Base-by-base conservation (phyloP, 1,140 invertebrate species). In the Nylanderia fulva region DNA sequence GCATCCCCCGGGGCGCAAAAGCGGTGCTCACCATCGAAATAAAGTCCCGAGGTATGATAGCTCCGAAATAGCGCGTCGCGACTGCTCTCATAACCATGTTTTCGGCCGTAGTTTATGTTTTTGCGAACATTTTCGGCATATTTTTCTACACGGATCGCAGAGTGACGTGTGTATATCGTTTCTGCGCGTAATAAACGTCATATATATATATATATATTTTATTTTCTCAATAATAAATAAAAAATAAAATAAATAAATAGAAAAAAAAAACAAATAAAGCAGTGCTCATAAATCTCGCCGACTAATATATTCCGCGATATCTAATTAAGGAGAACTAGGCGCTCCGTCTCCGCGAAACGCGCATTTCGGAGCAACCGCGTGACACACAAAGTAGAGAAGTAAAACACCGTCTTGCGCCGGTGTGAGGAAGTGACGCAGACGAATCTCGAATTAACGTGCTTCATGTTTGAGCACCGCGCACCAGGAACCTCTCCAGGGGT, bases 401-500 rank as follows among this genome's bases (percentile, higher is more conserved):
- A 72, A 82, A 82, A 82, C 77, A 82, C 36, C 36, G 69, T 85
- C 75, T 39, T 75, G 45, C 13, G 60, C 39, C 48, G 18, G 45
- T 29, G 56, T 36, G 36, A 77, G 72, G 58, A 75, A 80, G 85
- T 56, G 68, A 66, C 36, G 79, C 13, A 29, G 82, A 66, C 69
- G 87, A 91, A 86, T 88, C 87, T 85, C 61, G 89, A 90, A 87
- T 84, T 86, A 90, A 74, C 72, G 68, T 68, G 63, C 27, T 61
- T 64, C 80, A 88, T 84, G 86, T 92, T 92, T 92, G 91, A 92
- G 90, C 90, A 91, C 88, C 90, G 58, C 79, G 48, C n/a, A n/a
- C 77, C 77, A 58, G 54, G 29, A 86, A 79, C 74, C 89, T 90
- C 85, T 87, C 71, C n/a, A 79, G 84, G 82, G 83, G 71, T 68